Percentiles rank a stretch among this genome's conserved stretches.
Evolutionary conservation across 2,113 vertebrate genomes (phyloP).

Genomic region (Centropus unirufus): DNA sequence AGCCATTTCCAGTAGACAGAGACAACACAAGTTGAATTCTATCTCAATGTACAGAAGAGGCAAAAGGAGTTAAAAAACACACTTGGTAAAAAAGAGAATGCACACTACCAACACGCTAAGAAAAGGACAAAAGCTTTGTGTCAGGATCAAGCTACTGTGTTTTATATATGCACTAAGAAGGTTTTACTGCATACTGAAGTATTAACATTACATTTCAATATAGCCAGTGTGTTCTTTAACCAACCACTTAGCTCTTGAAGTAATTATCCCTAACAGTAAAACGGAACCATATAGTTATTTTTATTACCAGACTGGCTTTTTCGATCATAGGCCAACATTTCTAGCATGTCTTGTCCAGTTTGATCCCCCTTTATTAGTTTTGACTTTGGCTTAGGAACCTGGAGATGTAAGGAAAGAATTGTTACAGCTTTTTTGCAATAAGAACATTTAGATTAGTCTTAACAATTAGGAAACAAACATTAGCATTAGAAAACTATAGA

Average conservation of each 20-base stretch:
- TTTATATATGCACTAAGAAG: neutral
- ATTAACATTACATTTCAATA: neutral
- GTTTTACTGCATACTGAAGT: neutral
- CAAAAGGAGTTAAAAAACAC: neutral
- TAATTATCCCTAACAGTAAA: neutral
- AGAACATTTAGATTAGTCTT: neutral
- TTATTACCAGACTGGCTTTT: constrained; percentile 92
- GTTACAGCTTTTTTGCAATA: neutral
- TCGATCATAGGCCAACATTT: constrained; percentile 88
- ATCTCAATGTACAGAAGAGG: neutral
- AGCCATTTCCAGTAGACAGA: neutral
- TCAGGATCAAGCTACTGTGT: neutral
- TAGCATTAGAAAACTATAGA: neutral
- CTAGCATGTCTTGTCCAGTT: constrained; percentile 79
- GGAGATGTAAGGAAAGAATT: constrained; percentile 6
- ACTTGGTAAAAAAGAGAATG: neutral
- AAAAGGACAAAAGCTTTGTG: neutral
- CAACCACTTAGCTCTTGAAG: neutral
- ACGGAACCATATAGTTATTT: neutral
- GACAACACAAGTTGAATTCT: neutral
- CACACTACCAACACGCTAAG: neutral
- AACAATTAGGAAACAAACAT: neutral
- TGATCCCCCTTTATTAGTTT: constrained; percentile 88
- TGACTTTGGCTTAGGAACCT: constrained; percentile 90
- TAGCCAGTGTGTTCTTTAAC: neutral